Base-by-base conservation (phyloP, 2,888 invertebrate species). In the Craniophora ligustri region DNA sequence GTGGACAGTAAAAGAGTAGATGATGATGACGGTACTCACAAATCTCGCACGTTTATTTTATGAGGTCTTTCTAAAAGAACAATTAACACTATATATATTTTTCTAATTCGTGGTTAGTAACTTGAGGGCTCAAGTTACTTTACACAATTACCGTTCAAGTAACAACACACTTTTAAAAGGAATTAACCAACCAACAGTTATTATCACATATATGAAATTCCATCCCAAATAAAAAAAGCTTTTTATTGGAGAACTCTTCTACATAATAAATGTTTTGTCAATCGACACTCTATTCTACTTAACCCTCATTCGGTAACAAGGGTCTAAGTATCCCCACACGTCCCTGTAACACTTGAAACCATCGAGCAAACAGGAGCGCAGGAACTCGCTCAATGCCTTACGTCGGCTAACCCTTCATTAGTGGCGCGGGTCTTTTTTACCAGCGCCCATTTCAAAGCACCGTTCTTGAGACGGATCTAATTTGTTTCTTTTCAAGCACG, bases 401-500 rank as follows among this genome's bases (percentile, higher is more conserved):
- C 70, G 73, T 50, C 70, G 72, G 66, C 81, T 81, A 88, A 87
- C 88, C 87, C 89, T 88, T 90, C 89, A 89, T 90, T 91, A 91
- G 87, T 73, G 72, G 72, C 77, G 58, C 71, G 82, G 84, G 75
- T 85, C 81, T 85, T 86, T 83, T 87, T 82, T 78, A 80, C 81
- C 81, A 76, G 65, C 75, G 69, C 76, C 82, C 78, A 79, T 86
- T 87, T 85, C 82, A 88, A 86, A 86, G 84, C 80, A 68, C 78
- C 82, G 87, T 87, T 87, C 89, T 90, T 84, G 86, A 91, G 87
- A 87, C 85, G 85, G 82, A 87, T 90, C 90, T 89, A 91, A 91
- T 91, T 91, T 89, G 89, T 89, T 91, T 88, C 89, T 89, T 89
- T 91, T 88, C 88, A 89, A 87, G 85, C 85, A 81, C 81, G 78